Base-by-base conservation (phyloP, 2,888 invertebrate genomes). In the Apantesis nais region DNA sequence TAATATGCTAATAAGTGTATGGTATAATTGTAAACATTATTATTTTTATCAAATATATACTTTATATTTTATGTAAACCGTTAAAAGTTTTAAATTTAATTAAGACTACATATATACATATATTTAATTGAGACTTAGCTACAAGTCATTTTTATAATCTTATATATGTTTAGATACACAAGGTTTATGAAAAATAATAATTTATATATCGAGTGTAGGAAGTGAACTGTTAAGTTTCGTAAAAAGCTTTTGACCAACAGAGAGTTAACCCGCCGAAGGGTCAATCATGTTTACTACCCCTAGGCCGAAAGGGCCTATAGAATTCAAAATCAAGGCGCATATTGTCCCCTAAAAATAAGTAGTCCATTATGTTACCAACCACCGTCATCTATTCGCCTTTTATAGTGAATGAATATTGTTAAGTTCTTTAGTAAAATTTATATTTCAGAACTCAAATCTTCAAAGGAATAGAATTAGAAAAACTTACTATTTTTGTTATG, bases 301-400 rank as follows among this genome's bases (percentile, higher is more conserved):
- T 41, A 37, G 31, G 25, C 66, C 62, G 4, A 55, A 70, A 55
- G 39, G 31, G 58, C 41, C 34, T 55, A 41, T 58, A 58, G 70
- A 70, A 66, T 70, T 25, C 34, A 58, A 62, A 70, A 70, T 61
- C 29, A 70, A 62, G 22, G n/a, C 29, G 22, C 37, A 70, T n/a
- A 61, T 66, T 66, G 60, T 52, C 8, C 48, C 39, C 29, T 11
- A 25, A 64, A 37, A 52, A 63, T 29, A n/a, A 22, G 39, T 58
- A 25, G 11, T 31, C 31, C 39, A 55, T 63, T 63, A 55, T 25
- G 14, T 68, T 34, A 11, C 7, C 52, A 9, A 22, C 22, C 60
- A 61, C 34, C 19, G 60, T 34, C 60, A 19, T 31, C 34, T 61
- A 61, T 62, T 62, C n/a, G 37, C 19, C 5, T 22, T 62, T 62